Conservation (phyloP, 2,797 vertebrate genomes). For the Alcedo atthis region DNA sequence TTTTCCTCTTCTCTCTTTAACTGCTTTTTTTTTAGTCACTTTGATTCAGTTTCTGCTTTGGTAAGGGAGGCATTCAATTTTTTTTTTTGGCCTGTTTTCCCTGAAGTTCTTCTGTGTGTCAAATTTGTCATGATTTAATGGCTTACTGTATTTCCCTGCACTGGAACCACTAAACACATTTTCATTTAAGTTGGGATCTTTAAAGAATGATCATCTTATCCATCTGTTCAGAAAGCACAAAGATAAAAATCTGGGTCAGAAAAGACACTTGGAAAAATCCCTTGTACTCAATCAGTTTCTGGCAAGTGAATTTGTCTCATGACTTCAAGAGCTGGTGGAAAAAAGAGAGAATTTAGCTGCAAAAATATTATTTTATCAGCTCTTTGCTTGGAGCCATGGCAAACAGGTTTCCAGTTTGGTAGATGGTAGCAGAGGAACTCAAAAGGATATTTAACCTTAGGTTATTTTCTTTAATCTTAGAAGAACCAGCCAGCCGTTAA, state of each 20-base stretch:
- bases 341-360: conserved; percentile 51
- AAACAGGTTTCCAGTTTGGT: conserved; percentile 64
- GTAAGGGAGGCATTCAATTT: conserved; percentile 19
- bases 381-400: conserved; percentile 59
- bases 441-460: conserved; percentile 58
- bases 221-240: conserved; percentile 68
- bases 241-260: conserved; percentile 51
- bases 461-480: conserved; percentile 73
- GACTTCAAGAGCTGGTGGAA: conserved; percentile 59
- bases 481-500: conserved; percentile 59
- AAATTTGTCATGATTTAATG: conserved; percentile 63
- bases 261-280: conserved; percentile 47
- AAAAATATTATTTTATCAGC: conserved; percentile 71
- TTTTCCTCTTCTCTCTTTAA: neutral
- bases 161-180: conserved; percentile 61
- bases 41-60: neutral
- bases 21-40: neutral
- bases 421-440: conserved; percentile 9
- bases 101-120: conserved; percentile 57
- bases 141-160: conserved; percentile 49
- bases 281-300: conserved; percentile 51
- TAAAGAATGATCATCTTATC: conserved; percentile 69
- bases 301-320: conserved; percentile 56
- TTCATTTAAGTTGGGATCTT: conserved; percentile 68
- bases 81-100: conserved; percentile 53